These are phyloP conservation scores for Heliconius ismenius DNA, from an alignment of 2,888 invertebrate species.

Conservation along the genomic window DNA sequence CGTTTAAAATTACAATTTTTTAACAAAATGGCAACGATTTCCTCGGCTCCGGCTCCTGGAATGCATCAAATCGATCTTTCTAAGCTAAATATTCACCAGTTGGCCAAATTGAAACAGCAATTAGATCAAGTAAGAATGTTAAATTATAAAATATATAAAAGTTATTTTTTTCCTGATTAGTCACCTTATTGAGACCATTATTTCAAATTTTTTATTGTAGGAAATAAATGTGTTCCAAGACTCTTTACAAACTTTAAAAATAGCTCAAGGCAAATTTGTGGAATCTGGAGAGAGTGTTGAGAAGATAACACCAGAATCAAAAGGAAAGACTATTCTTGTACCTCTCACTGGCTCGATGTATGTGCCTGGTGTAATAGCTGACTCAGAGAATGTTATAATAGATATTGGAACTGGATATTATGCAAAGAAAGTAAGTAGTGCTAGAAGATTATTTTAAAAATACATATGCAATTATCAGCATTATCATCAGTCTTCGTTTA, in stretches of 20 bases:
- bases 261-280: conserved; percentile 94
- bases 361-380: conserved; percentile 93
- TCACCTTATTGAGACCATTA: not conserved
- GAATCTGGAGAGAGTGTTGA: conserved; percentile 93
- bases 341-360: conserved; percentile 99
- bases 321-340: conserved; percentile 93
- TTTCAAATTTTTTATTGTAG: conserved; percentile 65
- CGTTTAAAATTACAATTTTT: conserved; percentile 19
- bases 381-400: conserved; percentile 93
- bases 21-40: conserved; percentile 81
- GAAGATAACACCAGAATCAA: conserved; percentile 87
- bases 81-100: conserved; percentile 89
- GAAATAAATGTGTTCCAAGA: conserved; percentile 94
- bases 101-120: conserved; percentile 92
- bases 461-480: not conserved
- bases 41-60: conserved; percentile 83
- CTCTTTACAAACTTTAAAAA: conserved; percentile 93
- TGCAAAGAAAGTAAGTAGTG: conserved; percentile 89
- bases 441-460: not conserved
- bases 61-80: conserved; percentile 91
- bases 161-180: not conserved
- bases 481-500: too few relatives aligned
- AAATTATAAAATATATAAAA: not conserved
- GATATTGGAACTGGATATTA: conserved; percentile 99
- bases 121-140: conserved; percentile 87